Evolutionary conservation across 2,797 vertebrate species (phyloP), one percentile per base, ranked within the genome.

Genomic region (Gobio occitaniae): DNA sequence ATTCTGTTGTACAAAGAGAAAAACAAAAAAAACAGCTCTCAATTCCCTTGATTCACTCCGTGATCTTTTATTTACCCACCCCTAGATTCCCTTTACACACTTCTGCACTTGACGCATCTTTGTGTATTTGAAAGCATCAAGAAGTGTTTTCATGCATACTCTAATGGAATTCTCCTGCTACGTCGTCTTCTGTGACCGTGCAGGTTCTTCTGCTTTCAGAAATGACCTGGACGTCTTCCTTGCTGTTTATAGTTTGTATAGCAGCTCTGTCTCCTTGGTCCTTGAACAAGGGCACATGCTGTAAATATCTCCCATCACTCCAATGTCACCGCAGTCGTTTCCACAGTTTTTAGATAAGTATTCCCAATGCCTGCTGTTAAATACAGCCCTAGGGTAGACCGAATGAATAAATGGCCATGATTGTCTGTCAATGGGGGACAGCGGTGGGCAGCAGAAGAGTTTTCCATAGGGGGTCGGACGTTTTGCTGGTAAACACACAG

Each of bases 291-390:
- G 77, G 19, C 75, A 48, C 41, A 82, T 3, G 68, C 77, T 80
- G 87, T 89, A 90, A 91, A 90, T 89, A 88, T 83, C 19, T 61
- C 41, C 87, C 61, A 66, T 88, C 88, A 75, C 36, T 87, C 61
- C 84, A 88, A 87, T 89, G 88, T 89, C 82, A 87, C 80, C 70
- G 19, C 63, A 76, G 75, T 71, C 44, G 6, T 74, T 72, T 83
- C 38, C 61, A 48, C 66, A 17, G 66, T 65, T 65, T 72, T 36
- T 65, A n/a, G 12, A 21, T 52, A 68, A 25, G 6, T 84, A 63
- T 85, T 80, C 80, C 59, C 70, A 36, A 80, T 76, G 52, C 78
- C 75, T 76, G 68, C 48, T 68, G 59, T 79, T 89, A 82, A 85
- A 84, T 69, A 25, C 32, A 48, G 82, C 54, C 32, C 32, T 25